These are phyloP conservation scores for Equus quagga DNA, from an alignment of 2,113 vertebrate species.

Conservation along the genomic window DNA sequence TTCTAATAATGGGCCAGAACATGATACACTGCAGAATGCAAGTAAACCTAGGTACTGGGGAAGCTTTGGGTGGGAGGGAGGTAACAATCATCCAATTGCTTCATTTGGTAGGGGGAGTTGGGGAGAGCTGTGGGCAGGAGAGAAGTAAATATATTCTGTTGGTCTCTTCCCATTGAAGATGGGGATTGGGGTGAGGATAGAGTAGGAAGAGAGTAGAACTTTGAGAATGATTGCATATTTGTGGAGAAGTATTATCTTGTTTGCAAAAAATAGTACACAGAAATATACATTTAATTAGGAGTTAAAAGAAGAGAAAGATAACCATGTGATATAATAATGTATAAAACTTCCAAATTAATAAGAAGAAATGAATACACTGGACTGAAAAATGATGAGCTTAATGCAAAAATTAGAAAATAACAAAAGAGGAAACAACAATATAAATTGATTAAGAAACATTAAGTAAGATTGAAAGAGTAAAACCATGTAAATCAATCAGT, in stretches of 20 bases:
- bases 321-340: background rate
- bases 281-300: background rate
- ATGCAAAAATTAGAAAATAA: background rate
- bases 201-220: background rate
- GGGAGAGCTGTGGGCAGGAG: fast-evolving
- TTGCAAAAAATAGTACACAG: background rate
- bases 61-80: background rate
- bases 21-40: background rate
- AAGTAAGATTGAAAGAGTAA: background rate
- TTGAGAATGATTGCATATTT: background rate
- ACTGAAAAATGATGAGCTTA: background rate
- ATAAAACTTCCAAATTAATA: background rate
- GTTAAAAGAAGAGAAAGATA: background rate
- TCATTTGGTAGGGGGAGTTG: background rate
- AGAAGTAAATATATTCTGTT: background rate
- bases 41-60: fast-evolving
- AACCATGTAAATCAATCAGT: background rate
- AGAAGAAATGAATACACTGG: background rate
- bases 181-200: background rate
- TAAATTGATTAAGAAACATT: background rate
- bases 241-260: background rate
- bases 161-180: background rate
- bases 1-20: background rate
- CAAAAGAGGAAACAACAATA: background rate
- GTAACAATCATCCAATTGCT: background rate